Base-by-base conservation (phyloP, 1,140 invertebrate genomes). In the Acromyrmex echinatior region DNA sequence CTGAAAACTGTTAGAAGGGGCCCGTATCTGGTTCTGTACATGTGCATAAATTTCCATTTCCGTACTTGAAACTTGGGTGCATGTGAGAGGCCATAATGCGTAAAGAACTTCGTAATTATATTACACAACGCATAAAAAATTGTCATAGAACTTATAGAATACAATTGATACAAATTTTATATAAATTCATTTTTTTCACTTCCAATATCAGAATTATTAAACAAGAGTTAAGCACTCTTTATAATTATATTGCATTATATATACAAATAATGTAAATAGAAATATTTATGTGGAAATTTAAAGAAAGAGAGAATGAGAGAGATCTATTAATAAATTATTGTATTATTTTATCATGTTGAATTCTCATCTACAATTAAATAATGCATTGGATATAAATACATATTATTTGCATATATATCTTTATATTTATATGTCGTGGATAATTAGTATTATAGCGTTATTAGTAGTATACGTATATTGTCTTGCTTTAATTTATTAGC, bases 11-110 rank as follows among this genome's bases (percentile, higher is more conserved):
- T 82, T 71, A 71, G 49, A 81, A 66, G 78, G 77, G 63, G 1
- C 86, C 86, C 78, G 77, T 86, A 86, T 86, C 85, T 86, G 10
- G 14, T 28, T n/a, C 10, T 63, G n/a, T 85, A 39, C 25, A 85
- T 45, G 45, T 62, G 45, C 62, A 60, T 70, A 70, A 49, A 86
- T 86, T 86, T 86, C 53, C 35, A 81, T 68, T 86, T 60, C 7
- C 45, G 53, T 81, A 31, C 10, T 39, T 51, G 10, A 49, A 35
- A 70, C 45, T 81, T 86, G 21, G 9, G 18, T 28, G 70, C 53
- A 63, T 62, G 5, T 45, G 35, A 74, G 2, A 76, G 35, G 18
- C 10, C n/a, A 3, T 25, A 16, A 49, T 49, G 16, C 0, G 9
- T 49, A 53, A 56, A 2, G 21, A 74, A n/a, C 16, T 31, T 60